phyloP scores from a whole-genome alignment of 2,797 vertebrate genomes.

The Thripadectes ignobilis region DNA sequence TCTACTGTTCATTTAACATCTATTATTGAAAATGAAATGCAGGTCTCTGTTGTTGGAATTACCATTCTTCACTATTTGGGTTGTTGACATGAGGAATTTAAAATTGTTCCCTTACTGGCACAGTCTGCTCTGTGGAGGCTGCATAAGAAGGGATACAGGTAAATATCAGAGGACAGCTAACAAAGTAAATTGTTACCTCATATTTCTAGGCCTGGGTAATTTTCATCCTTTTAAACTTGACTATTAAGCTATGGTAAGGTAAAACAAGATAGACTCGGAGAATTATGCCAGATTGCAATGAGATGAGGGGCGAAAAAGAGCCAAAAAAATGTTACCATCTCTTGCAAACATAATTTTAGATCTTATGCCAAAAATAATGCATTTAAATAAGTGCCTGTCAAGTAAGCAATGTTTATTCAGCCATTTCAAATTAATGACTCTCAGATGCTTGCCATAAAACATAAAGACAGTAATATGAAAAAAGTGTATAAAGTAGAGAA shows the following conservation, averaged over 20 bases:
- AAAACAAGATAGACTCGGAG: not conserved
- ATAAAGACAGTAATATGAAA: not conserved
- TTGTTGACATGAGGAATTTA: not conserved
- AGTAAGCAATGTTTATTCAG: constrained; percentile 32
- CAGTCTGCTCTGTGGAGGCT: not conserved
- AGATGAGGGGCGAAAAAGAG: not conserved
- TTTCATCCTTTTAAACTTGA: not conserved
- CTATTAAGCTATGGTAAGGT: not conserved
- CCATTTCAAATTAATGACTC: constrained; percentile 25
- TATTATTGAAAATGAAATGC: constrained; percentile 26
- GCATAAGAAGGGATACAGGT: not conserved
- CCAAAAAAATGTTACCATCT: not conserved
- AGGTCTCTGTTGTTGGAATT: not conserved
- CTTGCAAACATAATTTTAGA: not conserved
- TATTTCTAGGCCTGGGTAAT: not conserved
- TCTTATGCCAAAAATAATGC: constrained; percentile 36
- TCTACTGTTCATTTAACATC: constrained; percentile 38
- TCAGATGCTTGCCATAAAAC: constrained; percentile 6
- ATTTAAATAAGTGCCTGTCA: constrained; percentile 31
- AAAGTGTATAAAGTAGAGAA: not conserved
- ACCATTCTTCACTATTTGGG: not conserved
- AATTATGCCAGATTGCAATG: not conserved
- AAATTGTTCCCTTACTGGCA: not conserved
- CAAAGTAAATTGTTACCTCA: not conserved
- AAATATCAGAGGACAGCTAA: not conserved